These are phyloP conservation scores for Drymonia ruficornis DNA, from an alignment of 2,888 invertebrate genomes.

Conservation along the genomic window DNA sequence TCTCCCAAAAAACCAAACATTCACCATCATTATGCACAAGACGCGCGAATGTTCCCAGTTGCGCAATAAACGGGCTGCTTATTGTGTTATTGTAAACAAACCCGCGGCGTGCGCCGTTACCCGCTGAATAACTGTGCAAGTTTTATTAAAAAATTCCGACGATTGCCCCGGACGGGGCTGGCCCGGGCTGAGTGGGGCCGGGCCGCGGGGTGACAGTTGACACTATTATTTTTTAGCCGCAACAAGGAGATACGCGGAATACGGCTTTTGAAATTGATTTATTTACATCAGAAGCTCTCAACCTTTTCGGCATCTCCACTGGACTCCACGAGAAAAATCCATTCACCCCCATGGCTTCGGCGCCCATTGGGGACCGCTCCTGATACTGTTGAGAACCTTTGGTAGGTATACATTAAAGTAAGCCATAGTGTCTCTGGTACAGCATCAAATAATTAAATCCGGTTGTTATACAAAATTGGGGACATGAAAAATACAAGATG, in stretches of 20 bases:
- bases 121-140: conserved; percentile 33
- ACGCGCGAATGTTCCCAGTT: conserved; percentile 35
- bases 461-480: too few species aligned
- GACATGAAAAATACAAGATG: too few species aligned
- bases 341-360: too few species aligned
- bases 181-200: background rate
- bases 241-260: background rate
- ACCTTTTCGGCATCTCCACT: too few species aligned
- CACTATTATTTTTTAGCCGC: conserved; percentile 3
- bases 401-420: too few species aligned
- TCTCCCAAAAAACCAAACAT: conserved; percentile 20
- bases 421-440: too few species aligned
- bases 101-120: conserved; percentile 26
- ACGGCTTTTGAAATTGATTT: too few species aligned
- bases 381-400: too few species aligned
- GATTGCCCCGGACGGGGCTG: conserved; percentile 13
- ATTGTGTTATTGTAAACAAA: conserved; percentile 45
- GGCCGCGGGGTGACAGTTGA: conserved; percentile 10
- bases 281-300: too few species aligned
- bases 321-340: too few species aligned
- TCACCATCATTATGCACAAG: conserved; percentile 34
- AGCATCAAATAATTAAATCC: too few species aligned
- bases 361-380: too few species aligned
- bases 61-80: conserved; percentile 33
- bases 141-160: conserved; percentile 38